Evolutionary conservation across 1,140 invertebrate species (phyloP).

Genomic region (Ruditapes philippinarum): DNA sequence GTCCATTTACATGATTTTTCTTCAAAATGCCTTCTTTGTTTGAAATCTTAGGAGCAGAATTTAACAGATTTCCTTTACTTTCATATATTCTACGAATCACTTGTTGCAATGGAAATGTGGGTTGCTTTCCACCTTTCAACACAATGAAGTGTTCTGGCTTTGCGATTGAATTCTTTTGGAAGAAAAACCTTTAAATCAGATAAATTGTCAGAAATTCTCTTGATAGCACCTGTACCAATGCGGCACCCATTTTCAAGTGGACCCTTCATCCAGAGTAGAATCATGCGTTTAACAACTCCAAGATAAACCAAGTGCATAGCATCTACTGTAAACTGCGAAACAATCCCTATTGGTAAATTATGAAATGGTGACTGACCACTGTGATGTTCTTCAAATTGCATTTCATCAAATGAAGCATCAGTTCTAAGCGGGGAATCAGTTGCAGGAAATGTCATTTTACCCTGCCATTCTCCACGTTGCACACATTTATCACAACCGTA

Average conservation of each 20-base stretch:
- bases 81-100: slow-evolving; percentile 77
- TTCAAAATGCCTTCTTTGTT: neutral
- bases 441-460: slow-evolving; percentile 60
- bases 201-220: slow-evolving; percentile 62
- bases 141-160: slow-evolving; percentile 82
- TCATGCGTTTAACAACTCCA: slow-evolving; percentile 83
- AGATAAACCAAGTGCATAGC: slow-evolving; percentile 86
- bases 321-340: slow-evolving; percentile 82
- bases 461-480: slow-evolving; percentile 67
- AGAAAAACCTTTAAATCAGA: slow-evolving; percentile 67
- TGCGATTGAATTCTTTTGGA: slow-evolving; percentile 71
- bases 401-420: slow-evolving; percentile 72
- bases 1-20: slow-evolving; percentile 31
- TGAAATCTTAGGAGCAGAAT: neutral
- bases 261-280: slow-evolving; percentile 75
- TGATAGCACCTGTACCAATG: slow-evolving; percentile 11
- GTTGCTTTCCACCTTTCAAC: slow-evolving; percentile 85
- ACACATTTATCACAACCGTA: slow-evolving; percentile 82
- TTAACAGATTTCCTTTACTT: slow-evolving; percentile 32
- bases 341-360: slow-evolving; percentile 79
- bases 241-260: too few species aligned
- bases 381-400: slow-evolving; percentile 82
- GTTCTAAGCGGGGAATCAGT: slow-evolving; percentile 54
- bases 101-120: slow-evolving; percentile 77
- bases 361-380: slow-evolving; percentile 72